phyloP scores from a whole-genome alignment of 2,888 invertebrate species.

The Scaptomyza parva region DNA sequence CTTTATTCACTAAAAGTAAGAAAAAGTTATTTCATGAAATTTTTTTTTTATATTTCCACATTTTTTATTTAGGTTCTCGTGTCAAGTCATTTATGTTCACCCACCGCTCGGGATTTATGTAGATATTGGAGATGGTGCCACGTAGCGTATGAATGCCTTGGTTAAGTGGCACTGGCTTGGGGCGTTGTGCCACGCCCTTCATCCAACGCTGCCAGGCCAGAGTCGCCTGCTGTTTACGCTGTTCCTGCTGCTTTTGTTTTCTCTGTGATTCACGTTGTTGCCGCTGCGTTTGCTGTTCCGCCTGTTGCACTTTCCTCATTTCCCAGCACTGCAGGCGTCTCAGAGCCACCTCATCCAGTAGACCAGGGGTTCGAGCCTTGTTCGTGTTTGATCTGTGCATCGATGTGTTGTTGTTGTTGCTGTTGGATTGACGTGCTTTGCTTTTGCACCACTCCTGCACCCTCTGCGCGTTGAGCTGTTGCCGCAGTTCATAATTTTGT shows the following conservation, averaged over 20 bases:
- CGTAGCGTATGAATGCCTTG: constrained; percentile 82
- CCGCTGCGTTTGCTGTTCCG: constrained; percentile 32
- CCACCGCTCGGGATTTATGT: constrained; percentile 83
- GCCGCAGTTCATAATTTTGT: constrained; percentile 39
- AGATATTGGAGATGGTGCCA: constrained; percentile 82
- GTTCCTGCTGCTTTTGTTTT: constrained; percentile 56
- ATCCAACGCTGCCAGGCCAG: constrained; percentile 82
- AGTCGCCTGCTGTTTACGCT: constrained; percentile 66
- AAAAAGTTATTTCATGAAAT: background rate
- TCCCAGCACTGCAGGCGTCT: constrained; percentile 50
- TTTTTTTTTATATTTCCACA: constrained; percentile 4
- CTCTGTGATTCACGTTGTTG: constrained; percentile 60
- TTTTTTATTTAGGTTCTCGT: constrained; percentile 34
- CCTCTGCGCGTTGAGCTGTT: constrained; percentile 53
- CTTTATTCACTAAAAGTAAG: too few species aligned
- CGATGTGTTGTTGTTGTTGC: constrained; percentile 11
- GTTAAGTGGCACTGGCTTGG: constrained; percentile 84
- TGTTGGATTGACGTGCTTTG: constrained; percentile 54
- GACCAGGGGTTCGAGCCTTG: background rate
- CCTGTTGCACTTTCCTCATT: constrained; percentile 38
- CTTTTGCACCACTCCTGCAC: constrained; percentile 77
- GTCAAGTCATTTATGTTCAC: constrained; percentile 26
- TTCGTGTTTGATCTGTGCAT: background rate
- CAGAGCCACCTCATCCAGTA: constrained; percentile 10
- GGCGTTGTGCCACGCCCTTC: constrained; percentile 77